Evolutionary conservation across 2,888 invertebrate species (phyloP).

Genomic region (Fabriciana adippe): DNA sequence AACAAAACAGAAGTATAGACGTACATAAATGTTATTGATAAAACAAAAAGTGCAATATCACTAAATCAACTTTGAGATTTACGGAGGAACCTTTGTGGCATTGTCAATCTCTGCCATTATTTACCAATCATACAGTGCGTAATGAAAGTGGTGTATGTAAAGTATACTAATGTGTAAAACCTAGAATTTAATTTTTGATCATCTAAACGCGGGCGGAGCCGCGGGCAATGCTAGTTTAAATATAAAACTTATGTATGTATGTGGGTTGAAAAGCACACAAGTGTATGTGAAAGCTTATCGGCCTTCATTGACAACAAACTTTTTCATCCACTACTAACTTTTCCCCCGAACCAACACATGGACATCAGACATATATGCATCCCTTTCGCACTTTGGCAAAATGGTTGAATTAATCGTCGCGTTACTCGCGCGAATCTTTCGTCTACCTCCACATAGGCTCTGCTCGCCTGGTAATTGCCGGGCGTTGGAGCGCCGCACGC

Average conservation of each 20-base stretch:
- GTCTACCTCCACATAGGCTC: constrained; percentile 44
- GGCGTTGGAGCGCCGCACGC: constrained; percentile 76
- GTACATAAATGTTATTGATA: too few relatives aligned
- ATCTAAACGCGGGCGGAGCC: too few relatives aligned
- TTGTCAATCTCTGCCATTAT: too few relatives aligned
- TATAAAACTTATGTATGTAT: background rate
- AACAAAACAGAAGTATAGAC: too few relatives aligned
- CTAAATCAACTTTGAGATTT: too few relatives aligned
- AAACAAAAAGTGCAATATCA: too few relatives aligned
- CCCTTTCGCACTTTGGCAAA: constrained; percentile 44
- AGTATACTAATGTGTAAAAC: too few relatives aligned
- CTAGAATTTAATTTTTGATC: too few relatives aligned
- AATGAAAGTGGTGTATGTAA: too few relatives aligned
- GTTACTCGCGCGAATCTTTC: constrained; percentile 25
- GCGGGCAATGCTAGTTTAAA: too few relatives aligned
- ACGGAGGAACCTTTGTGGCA: too few relatives aligned
- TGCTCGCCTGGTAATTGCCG: constrained; percentile 74
- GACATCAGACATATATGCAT: constrained; percentile 40
- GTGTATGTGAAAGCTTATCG: constrained; percentile 13
- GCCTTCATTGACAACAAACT: constrained; percentile 20
- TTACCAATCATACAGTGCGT: too few relatives aligned
- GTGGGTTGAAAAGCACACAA: background rate
- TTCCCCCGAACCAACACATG: constrained; percentile 17
- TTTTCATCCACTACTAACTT: constrained; percentile 26
- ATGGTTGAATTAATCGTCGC: background rate